Conservation (phyloP, 2,888 invertebrate species). For the Tipula helvola region DNA sequence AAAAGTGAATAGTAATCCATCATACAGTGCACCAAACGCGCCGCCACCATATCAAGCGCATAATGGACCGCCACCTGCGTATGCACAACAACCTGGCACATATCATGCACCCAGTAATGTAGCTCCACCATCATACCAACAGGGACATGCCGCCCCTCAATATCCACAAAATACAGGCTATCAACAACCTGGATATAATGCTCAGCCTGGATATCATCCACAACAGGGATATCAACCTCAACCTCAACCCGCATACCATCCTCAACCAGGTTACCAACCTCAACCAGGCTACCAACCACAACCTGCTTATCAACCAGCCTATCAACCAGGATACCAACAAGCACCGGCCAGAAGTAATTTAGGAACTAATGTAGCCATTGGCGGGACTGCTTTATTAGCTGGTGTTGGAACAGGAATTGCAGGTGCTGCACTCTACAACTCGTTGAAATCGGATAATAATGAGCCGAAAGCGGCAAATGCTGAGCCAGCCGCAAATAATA, state of each 20-base stretch:
- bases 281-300: not conserved
- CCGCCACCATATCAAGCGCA: not conserved
- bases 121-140: not conserved
- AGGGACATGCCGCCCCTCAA: not conserved
- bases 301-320: not conserved
- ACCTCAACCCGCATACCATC: not conserved
- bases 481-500: not conserved
- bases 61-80: not conserved
- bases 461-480: not conserved
- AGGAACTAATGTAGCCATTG: not conserved
- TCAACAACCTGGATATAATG: not conserved
- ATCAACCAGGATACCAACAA: not conserved
- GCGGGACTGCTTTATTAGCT: not conserved
- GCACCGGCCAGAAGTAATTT: not conserved
- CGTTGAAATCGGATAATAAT: not conserved
- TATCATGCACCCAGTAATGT: not conserved
- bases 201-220: not conserved
- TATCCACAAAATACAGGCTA: not conserved
- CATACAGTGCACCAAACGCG: not conserved
- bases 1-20: not conserved
- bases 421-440: not conserved
- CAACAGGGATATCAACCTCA: not conserved
- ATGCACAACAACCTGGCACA: not conserved
- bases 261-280: not conserved
- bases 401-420: not conserved